Evolutionary conservation across 2,113 vertebrate species (phyloP).

Genomic region (Mungos mungo): DNA sequence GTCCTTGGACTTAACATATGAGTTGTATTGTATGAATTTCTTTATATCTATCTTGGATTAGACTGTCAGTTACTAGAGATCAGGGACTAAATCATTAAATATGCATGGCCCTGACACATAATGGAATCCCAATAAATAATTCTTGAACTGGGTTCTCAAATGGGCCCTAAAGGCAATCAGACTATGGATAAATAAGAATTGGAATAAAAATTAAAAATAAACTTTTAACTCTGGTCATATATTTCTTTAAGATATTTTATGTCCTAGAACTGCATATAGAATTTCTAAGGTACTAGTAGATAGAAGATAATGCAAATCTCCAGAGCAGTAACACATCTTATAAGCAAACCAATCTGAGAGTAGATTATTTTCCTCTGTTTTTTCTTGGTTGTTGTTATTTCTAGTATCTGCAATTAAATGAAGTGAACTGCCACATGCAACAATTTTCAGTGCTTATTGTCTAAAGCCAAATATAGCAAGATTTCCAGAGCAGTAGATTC

Average conservation of each 20-base stretch:
- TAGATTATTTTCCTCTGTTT: neutral
- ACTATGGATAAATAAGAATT: neutral
- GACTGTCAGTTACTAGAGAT: neutral
- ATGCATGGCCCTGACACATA: neutral
- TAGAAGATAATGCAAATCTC: neutral
- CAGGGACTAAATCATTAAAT: neutral
- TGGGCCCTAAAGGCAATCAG: neutral
- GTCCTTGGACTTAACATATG: neutral
- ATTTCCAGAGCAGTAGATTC: conserved; percentile 39
- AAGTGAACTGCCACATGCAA: conserved; percentile 45
- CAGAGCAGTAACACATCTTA: neutral
- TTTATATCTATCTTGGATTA: neutral
- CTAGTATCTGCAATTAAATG: conserved; percentile 47
- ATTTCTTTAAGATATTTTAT: neutral
- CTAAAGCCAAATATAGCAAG: conserved; percentile 56
- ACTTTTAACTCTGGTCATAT: neutral
- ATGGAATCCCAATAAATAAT: conserved; percentile 24
- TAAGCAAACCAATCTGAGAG: neutral
- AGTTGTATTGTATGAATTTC: neutral
- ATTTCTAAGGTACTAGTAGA: neutral
- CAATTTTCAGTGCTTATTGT: conserved; percentile 39
- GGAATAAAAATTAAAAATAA: conserved; percentile 35
- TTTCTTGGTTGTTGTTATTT: conserved; percentile 49
- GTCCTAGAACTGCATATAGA: no score
- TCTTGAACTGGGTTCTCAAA: neutral